These are phyloP conservation scores for Peromyscus maniculatus DNA, from an alignment of 2,113 vertebrate genomes.

Conservation along the genomic window DNA sequence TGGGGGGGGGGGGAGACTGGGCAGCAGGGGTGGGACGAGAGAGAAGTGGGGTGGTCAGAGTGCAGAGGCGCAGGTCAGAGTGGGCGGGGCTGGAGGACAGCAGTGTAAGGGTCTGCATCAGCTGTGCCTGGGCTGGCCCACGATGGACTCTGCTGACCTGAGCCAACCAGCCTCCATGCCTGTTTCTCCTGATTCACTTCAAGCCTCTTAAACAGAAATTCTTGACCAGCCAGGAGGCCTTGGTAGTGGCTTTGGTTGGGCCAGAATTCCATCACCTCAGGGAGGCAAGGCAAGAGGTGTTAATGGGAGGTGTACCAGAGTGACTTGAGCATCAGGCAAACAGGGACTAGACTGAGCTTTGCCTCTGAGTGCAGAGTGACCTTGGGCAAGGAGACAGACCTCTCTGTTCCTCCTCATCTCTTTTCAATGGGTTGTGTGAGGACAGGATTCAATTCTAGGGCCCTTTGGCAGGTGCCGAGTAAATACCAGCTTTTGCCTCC, in stretches of 20 bases:
- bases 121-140: not conserved
- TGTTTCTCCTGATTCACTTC: not conserved
- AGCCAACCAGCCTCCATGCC: not conserved
- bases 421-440: not conserved
- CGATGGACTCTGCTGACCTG: not conserved
- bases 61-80: not conserved
- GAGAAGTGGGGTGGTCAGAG: not conserved
- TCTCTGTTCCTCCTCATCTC: not conserved
- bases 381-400: not conserved
- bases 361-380: not conserved
- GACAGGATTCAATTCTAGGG: not conserved
- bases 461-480: constrained; percentile 4
- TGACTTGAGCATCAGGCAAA: not conserved
- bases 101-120: not conserved
- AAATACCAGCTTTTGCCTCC: not conserved
- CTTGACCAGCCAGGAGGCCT: not conserved
- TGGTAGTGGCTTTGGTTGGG: not conserved
- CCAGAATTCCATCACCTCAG: accelerated
- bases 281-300: not conserved
- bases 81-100: no score
- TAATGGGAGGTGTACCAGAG: not conserved
- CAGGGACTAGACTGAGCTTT: not conserved
- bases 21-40: not conserved
- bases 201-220: not conserved
- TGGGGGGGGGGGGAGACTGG: not conserved